Conservation (phyloP, 2,797 vertebrate species). For the Geotrypetes seraphini region DNA sequence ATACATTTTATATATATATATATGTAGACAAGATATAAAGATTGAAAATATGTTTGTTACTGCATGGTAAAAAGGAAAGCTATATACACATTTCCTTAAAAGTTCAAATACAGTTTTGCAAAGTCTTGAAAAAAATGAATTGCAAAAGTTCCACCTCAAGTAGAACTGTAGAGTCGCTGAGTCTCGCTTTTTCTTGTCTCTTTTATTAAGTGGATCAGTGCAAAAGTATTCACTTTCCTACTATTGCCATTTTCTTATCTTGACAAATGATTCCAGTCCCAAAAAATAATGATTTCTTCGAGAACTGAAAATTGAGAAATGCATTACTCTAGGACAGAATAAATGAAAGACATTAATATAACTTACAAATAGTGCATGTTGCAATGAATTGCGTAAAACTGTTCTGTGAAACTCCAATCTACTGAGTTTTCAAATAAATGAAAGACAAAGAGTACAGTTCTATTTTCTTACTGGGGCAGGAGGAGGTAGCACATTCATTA, state of each 20-base stretch:
- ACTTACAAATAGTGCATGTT: conserved; percentile 23
- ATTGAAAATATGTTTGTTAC: not conserved
- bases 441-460: conserved; percentile 15
- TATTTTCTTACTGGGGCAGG: conserved; percentile 2
- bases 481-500: too few relatives aligned
- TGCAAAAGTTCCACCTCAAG: conserved; percentile 2
- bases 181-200: conserved; percentile 12
- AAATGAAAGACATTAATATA: not conserved
- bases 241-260: conserved; percentile 4
- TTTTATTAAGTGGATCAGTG: conserved; percentile 16
- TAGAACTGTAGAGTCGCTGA: too few relatives aligned
- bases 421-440: conserved; percentile 26
- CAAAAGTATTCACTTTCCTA: conserved; percentile 15
- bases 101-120: conserved; percentile 14
- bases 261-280: conserved; percentile 18
- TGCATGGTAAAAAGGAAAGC: conserved; percentile 1
- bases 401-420: conserved; percentile 10
- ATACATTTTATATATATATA: too few relatives aligned
- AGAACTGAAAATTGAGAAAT: conserved; percentile 22
- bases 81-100: conserved; percentile 22
- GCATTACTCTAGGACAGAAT: conserved; percentile 12
- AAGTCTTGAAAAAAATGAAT: conserved; percentile 19
- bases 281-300: not conserved
- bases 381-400: conserved; percentile 1
- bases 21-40: not conserved